Conservation (phyloP, 2,797 vertebrate species). For the Triplophysa bombifrons region DNA sequence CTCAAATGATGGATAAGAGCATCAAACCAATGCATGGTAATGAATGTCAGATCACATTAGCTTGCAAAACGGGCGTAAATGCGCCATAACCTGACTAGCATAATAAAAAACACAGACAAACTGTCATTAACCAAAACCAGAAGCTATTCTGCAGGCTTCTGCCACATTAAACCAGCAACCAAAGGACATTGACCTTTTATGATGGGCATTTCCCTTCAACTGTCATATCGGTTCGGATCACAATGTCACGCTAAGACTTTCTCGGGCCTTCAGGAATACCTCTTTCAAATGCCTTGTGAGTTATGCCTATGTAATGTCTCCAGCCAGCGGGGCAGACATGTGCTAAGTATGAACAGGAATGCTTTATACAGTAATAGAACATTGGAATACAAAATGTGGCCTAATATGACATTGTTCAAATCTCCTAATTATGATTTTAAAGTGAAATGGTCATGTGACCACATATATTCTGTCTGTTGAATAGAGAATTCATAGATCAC, state of each 20-base stretch:
- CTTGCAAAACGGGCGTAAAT: background rate
- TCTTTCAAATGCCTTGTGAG: constrained; percentile 45
- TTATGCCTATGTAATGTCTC: constrained; percentile 41
- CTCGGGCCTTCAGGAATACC: constrained; percentile 45
- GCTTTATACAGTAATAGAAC: background rate
- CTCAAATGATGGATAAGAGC: background rate
- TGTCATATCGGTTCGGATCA: constrained; percentile 45
- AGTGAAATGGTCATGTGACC: constrained; percentile 4
- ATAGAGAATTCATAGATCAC: background rate
- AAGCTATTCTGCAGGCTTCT: background rate
- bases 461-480: constrained; percentile 22
- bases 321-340: constrained; percentile 29
- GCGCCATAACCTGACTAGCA: background rate
- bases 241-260: constrained; percentile 44
- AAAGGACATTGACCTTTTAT: background rate
- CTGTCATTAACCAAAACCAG: background rate
- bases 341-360: constrained; percentile 21
- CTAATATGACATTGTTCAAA: background rate
- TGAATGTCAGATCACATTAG: background rate
- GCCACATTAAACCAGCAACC: background rate
- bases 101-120: background rate
- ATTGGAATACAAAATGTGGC: background rate
- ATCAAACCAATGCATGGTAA: background rate
- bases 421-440: constrained; percentile 40
- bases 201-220: constrained; percentile 3